phyloP scores from a whole-genome alignment of 2,797 vertebrate genomes.

The Melanotaenia trifasciata region DNA sequence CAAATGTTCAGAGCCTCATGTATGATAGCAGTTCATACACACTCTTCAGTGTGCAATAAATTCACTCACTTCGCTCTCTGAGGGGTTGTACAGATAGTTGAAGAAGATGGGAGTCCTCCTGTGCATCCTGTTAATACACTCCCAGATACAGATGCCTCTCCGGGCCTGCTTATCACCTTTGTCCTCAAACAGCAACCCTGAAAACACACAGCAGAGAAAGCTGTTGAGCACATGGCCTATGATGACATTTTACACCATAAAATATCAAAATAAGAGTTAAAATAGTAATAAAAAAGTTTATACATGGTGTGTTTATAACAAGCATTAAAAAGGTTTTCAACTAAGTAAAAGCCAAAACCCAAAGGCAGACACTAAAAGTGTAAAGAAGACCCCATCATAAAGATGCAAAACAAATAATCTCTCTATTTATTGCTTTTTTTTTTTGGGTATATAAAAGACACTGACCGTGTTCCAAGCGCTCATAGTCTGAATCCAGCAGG shows the following conservation, averaged over 20 bases:
- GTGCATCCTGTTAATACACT: constrained; percentile 94
- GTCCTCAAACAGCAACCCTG: constrained; percentile 96
- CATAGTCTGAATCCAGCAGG: constrained; percentile 98
- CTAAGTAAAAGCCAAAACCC: too few relatives aligned
- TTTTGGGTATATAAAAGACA: constrained; percentile 51
- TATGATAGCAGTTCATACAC: too few relatives aligned
- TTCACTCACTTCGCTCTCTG: constrained; percentile 87
- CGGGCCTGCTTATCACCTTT: constrained; percentile 95
- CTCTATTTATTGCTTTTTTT: too few relatives aligned
- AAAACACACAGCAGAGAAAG: constrained; percentile 32
- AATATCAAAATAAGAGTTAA: too few relatives aligned
- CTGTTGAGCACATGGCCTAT: not conserved
- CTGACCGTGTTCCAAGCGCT: constrained; percentile 96
- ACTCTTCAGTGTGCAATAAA: too few relatives aligned
- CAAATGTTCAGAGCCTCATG: too few relatives aligned
- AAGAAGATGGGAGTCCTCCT: constrained; percentile 94
- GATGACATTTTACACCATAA: too few relatives aligned
- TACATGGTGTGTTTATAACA: too few relatives aligned
- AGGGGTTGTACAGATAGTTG: constrained; percentile 93
- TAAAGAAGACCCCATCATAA: constrained; percentile 7
- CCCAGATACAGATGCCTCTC: constrained; percentile 97
- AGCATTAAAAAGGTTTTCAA: too few relatives aligned
- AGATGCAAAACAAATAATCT: not conserved
- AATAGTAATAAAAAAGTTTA: too few relatives aligned
- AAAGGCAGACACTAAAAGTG: not conserved